phyloP scores from a whole-genome alignment of 2,888 invertebrate genomes.

The Pyrgus malvae region DNA sequence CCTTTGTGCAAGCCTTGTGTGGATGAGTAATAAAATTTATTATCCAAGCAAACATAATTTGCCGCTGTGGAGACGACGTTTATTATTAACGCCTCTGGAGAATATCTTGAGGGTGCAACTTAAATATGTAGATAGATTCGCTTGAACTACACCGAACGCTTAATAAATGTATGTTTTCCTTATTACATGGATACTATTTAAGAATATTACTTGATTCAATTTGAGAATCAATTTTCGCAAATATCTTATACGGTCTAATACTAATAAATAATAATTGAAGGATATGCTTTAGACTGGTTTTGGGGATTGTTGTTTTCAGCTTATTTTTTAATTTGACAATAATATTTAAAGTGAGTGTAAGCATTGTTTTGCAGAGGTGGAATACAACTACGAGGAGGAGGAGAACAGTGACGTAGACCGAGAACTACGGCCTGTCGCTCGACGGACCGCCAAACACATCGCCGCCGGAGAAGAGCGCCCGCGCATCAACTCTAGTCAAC shows the following conservation, averaged over 20 bases:
- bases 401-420: conserved; percentile 64
- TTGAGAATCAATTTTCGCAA: too few relatives aligned
- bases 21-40: conserved; percentile 7
- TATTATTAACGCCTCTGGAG: background rate
- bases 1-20: background rate
- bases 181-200: too few relatives aligned
- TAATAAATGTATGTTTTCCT: too few relatives aligned
- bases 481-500: conserved; percentile 77
- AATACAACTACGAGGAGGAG: conserved; percentile 70
- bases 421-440: conserved; percentile 65
- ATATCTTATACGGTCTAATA: too few relatives aligned
- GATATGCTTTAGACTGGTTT: too few relatives aligned
- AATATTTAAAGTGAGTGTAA: background rate
- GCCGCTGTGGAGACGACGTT: conserved; percentile 1
- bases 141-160: too few relatives aligned
- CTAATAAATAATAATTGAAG: too few relatives aligned
- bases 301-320: too few relatives aligned
- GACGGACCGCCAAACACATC: conserved; percentile 83
- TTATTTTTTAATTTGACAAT: too few relatives aligned
- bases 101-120: background rate
- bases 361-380: conserved; percentile 57
- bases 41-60: conserved; percentile 2
- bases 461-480: conserved; percentile 85
- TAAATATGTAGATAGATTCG: background rate
- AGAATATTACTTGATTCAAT: too few relatives aligned